phyloP scores from a whole-genome alignment of 2,888 invertebrate genomes.

The Mamestra brassicae region DNA sequence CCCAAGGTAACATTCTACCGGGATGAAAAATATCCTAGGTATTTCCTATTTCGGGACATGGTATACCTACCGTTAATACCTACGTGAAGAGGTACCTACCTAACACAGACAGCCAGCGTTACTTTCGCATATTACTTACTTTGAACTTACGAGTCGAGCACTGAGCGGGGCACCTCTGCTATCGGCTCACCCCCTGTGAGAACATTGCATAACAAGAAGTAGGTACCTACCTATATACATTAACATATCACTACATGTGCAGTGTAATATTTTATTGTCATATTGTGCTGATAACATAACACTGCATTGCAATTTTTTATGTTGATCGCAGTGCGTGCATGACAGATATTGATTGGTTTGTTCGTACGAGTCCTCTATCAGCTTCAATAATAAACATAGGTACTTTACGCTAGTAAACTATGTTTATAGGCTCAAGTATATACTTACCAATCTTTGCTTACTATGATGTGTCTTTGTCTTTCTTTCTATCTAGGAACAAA shows the following conservation, averaged over 20 bases:
- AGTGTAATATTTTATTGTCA: neutral
- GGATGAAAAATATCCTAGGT: too few relatives aligned
- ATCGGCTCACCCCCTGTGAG: neutral
- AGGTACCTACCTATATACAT: neutral
- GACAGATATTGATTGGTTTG: neutral
- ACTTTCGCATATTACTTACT: too few relatives aligned
- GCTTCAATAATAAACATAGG: neutral
- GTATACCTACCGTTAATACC: too few relatives aligned
- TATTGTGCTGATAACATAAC: neutral
- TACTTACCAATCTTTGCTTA: neutral
- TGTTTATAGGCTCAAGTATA: neutral
- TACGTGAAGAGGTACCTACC: too few relatives aligned
- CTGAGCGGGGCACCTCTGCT: too few relatives aligned
- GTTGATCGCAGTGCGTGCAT: neutral
- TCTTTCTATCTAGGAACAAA: neutral
- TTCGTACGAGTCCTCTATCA: neutral
- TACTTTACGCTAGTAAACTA: neutral
- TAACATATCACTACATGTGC: neutral
- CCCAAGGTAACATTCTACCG: too few relatives aligned
- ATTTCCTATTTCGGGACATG: too few relatives aligned
- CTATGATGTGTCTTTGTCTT: neutral
- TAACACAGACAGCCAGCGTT: too few relatives aligned
- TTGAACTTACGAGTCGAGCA: too few relatives aligned
- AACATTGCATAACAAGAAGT: neutral
- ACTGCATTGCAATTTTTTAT: slow-evolving; percentile 2